Percentiles rank a stretch among this genome's conserved stretches.
Conservation (phyloP, 1,140 invertebrate genomes). For the Anoplophora glabripennis region DNA sequence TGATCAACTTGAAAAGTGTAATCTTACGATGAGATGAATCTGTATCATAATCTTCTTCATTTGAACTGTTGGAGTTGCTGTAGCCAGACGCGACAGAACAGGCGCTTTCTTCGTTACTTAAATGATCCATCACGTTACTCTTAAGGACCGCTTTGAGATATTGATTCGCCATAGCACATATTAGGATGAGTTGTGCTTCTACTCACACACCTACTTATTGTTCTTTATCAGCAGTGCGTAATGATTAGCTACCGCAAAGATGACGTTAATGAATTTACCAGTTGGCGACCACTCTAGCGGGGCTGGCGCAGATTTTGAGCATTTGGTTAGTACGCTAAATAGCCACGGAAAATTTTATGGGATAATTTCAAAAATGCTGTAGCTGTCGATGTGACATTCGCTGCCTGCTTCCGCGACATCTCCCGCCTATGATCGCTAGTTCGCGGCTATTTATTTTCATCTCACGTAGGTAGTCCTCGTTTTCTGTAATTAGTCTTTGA, state of each 20-base stretch:
- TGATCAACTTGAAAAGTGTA: not conserved
- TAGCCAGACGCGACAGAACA: not conserved
- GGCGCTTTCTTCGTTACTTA: not conserved
- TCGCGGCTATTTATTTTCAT: too few relatives aligned
- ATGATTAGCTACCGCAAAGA: not conserved
- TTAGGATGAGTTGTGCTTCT: not conserved
- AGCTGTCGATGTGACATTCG: slow-evolving; percentile 9
- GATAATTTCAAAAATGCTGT: slow-evolving; percentile 1
- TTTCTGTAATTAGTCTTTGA: too few relatives aligned
- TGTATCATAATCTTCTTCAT: slow-evolving; percentile 2
- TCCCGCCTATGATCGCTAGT: too few relatives aligned
- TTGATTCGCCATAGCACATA: slow-evolving; percentile 25
- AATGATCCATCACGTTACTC: slow-evolving; percentile 20
- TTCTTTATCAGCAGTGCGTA: not conserved
- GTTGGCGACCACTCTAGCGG: slow-evolving; percentile 10
- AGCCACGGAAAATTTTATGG: slow-evolving; percentile 4
- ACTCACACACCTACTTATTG: slow-evolving; percentile 10
- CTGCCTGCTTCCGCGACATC: not conserved
- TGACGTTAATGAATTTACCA: slow-evolving; percentile 11
- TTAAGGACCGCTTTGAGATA: slow-evolving; percentile 30
- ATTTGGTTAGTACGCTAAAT: not conserved
- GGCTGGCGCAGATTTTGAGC: slow-evolving; percentile 9
- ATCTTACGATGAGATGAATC: slow-evolving; percentile 4
- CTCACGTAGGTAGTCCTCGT: too few relatives aligned
- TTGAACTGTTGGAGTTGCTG: not conserved